A percentile compares a stretch with the other conserved stretches of the same genome.
Conservation (phyloP, 2,797 vertebrate species). For the Clarias fuscus region DNA sequence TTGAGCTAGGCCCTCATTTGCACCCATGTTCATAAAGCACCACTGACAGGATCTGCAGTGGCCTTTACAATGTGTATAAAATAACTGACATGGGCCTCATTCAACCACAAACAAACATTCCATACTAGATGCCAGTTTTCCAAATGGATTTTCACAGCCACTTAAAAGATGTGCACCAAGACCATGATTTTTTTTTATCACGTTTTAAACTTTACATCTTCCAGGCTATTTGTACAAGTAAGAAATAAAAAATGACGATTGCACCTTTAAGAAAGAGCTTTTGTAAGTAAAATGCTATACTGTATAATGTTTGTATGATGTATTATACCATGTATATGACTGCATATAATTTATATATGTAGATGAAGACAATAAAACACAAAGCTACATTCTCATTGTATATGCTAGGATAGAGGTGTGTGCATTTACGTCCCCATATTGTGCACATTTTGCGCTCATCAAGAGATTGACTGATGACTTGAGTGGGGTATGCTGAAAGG, state of each 20-base stretch:
- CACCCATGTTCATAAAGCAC: constrained; percentile 9
- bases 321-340: constrained; percentile 48
- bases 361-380: constrained; percentile 57
- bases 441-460: constrained; percentile 18
- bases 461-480: constrained; percentile 8
- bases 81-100: not conserved
- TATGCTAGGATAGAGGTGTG: constrained; percentile 25
- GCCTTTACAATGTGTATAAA: not conserved
- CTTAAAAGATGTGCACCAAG: not conserved
- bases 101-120: not conserved
- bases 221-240: constrained; percentile 1
- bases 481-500: constrained; percentile 3
- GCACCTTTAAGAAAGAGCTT: constrained; percentile 39
- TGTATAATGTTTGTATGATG: constrained; percentile 53
- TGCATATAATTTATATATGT: constrained; percentile 59
- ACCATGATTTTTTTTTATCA: not conserved
- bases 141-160: not conserved
- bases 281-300: constrained; percentile 73
- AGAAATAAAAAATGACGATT: constrained; percentile 3
- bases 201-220: constrained; percentile 13
- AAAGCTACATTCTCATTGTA: constrained; percentile 65
- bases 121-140: not conserved
- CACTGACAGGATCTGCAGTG: not conserved
- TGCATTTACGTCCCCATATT: not conserved
- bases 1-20: not conserved